A percentile compares a stretch with the other conserved stretches of the same genome.
Conservation (phyloP, 2,888 invertebrate species). For the Nezara viridula region DNA sequence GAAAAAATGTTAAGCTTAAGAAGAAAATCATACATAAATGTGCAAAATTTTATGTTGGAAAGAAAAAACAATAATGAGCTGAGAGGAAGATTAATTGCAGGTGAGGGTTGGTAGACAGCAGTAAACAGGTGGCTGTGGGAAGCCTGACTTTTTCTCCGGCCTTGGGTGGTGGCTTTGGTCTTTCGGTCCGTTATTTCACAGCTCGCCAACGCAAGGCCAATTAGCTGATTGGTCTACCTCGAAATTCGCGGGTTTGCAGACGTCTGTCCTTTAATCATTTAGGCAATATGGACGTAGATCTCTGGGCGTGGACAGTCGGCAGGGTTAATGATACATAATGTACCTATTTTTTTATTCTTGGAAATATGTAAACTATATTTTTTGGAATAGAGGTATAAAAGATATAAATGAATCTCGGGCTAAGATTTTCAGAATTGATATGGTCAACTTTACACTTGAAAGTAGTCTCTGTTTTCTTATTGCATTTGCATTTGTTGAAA, state of each 20-base stretch:
- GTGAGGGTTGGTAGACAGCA: not conserved
- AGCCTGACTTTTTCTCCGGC: not conserved
- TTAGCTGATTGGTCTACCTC: constrained; percentile 4
- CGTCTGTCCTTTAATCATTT: not conserved
- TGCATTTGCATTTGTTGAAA: too few species aligned
- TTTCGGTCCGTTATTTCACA: not conserved
- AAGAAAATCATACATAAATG: not conserved
- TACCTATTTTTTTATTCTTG: too few species aligned
- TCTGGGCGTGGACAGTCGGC: not conserved
- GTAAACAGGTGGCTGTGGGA: constrained; percentile 37
- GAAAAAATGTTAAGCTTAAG: not conserved
- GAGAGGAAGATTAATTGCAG: constrained; percentile 16
- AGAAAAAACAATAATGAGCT: not conserved
- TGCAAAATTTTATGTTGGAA: not conserved
- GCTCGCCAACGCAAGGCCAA: constrained; percentile 34
- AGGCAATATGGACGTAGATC: not conserved
- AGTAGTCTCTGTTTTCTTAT: not conserved
- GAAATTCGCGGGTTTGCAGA: not conserved
- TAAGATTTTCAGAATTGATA: too few species aligned
- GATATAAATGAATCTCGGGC: too few species aligned
- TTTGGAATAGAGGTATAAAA: too few species aligned
- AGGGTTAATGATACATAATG: not conserved
- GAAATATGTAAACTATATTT: too few species aligned
- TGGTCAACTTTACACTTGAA: not conserved
- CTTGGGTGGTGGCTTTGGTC: not conserved